These are phyloP conservation scores for Drosophila yakuba DNA, from an alignment of 1,140 invertebrate species.

Conservation along the genomic window DNA sequence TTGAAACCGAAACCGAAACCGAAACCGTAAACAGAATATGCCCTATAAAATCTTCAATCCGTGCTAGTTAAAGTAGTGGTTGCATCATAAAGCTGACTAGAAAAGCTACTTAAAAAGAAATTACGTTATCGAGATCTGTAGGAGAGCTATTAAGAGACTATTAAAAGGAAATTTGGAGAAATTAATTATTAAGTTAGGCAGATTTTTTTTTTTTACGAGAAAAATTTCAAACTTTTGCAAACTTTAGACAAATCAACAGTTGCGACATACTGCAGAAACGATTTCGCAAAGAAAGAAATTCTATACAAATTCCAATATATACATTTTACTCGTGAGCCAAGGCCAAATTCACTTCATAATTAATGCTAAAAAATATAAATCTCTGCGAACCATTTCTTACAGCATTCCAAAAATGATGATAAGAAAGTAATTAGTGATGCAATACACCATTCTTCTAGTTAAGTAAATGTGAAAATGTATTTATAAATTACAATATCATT, in stretches of 20 bases:
- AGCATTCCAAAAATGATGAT: not conserved
- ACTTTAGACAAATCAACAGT: not conserved
- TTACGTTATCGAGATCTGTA: not conserved
- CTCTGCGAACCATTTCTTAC: not conserved
- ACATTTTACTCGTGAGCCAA: not conserved
- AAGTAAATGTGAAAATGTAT: too few species aligned
- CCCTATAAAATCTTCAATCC: constrained; percentile 4
- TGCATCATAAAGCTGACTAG: constrained; percentile 11
- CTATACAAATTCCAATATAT: not conserved
- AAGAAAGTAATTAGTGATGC: too few species aligned
- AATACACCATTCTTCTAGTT: not conserved
- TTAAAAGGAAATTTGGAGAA: not conserved
- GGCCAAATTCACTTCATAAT: not conserved
- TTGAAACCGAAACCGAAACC: constrained; percentile 18
- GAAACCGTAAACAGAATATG: constrained; percentile 14
- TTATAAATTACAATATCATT: constrained; percentile 1
- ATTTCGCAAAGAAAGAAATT: not conserved
- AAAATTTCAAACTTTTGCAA: too few species aligned
- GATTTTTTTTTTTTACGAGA: too few species aligned
- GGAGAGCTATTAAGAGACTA: not conserved
- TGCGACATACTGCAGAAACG: not conserved
- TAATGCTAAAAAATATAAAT: not conserved
- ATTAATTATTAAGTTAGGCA: not conserved
- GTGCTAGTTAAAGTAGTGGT: constrained; percentile 27
- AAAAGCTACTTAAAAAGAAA: not conserved